phyloP scores from a whole-genome alignment of 2,888 invertebrate species.

The Microctonus brassicae region DNA sequence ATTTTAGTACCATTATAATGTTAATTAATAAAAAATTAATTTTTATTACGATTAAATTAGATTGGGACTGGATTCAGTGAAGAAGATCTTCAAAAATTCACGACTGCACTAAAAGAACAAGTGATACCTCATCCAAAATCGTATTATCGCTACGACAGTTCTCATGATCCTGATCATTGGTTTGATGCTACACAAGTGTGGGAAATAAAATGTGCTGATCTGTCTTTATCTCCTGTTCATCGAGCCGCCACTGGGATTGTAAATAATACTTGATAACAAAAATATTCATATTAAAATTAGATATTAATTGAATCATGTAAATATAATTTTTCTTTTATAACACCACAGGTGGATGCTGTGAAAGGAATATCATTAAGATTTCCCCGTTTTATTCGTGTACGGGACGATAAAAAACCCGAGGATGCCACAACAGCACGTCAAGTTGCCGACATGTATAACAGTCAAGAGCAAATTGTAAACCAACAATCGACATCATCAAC shows the following conservation, averaged over 20 bases:
- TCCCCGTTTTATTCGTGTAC: conserved; percentile 90
- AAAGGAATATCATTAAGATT: conserved; percentile 96
- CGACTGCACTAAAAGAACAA: conserved; percentile 81
- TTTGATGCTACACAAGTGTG: conserved; percentile 89
- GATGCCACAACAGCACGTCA: conserved; percentile 93
- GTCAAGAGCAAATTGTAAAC: conserved; percentile 91
- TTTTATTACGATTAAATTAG: conserved; percentile 68
- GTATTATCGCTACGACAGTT: conserved; percentile 84
- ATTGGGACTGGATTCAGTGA: conserved; percentile 96
- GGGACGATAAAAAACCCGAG: conserved; percentile 93
- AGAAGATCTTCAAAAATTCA: conserved; percentile 84
- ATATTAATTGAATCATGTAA: too few relatives aligned
- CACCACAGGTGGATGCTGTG: conserved; percentile 85
- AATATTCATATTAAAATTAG: too few relatives aligned
- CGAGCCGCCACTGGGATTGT: conserved; percentile 89
- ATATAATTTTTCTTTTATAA: too few relatives aligned
- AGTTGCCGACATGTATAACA: conserved; percentile 90
- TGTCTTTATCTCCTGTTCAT: conserved; percentile 95
- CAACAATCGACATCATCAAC: conserved; percentile 66
- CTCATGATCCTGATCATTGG: conserved; percentile 89
- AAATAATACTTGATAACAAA: conserved; percentile 64
- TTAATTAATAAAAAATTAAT: too few relatives aligned
- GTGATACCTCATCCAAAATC: conserved; percentile 81
- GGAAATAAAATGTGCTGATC: conserved; percentile 98
- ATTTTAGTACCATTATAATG: too few relatives aligned